Conservation (phyloP, 2,888 invertebrate species). For the Catocala sponsa region DNA sequence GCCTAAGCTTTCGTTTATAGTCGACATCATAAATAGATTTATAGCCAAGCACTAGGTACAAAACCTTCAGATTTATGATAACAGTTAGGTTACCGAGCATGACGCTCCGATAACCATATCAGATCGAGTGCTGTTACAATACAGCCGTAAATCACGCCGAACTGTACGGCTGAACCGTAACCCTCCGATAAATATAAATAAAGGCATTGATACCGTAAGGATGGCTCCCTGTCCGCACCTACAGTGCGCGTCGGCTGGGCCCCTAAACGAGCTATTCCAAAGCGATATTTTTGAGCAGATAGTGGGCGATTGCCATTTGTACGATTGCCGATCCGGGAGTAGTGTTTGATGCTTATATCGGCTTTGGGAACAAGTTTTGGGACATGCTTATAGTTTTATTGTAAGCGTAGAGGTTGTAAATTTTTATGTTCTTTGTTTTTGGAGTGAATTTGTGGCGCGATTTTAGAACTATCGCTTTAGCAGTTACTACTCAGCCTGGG, state of each 20-base stretch:
- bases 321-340: constrained; percentile 39
- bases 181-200: constrained; percentile 55
- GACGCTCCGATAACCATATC: constrained; percentile 30
- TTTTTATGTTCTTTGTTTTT: constrained; percentile 13
- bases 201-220: constrained; percentile 43
- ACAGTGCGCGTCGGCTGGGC: constrained; percentile 13
- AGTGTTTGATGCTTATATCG: constrained; percentile 22
- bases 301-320: constrained; percentile 35
- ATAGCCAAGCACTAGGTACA: background rate
- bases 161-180: constrained; percentile 36
- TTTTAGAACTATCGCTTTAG: background rate
- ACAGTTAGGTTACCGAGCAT: constrained; percentile 9
- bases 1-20: too few species aligned
- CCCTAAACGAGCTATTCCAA: constrained; percentile 41
- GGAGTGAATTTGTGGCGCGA: constrained; percentile 2
- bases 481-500: too few species aligned
- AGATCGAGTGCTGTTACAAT: constrained; percentile 25
- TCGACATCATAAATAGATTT: too few species aligned
- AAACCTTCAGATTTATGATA: background rate
- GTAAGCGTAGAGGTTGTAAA: constrained; percentile 12
- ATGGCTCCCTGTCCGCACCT: constrained; percentile 43
- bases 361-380: constrained; percentile 15
- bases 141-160: constrained; percentile 44
- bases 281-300: constrained; percentile 44
- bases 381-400: constrained; percentile 14